Evolutionary conservation across 2,113 vertebrate species (phyloP).

Genomic region (Passer domesticus): DNA sequence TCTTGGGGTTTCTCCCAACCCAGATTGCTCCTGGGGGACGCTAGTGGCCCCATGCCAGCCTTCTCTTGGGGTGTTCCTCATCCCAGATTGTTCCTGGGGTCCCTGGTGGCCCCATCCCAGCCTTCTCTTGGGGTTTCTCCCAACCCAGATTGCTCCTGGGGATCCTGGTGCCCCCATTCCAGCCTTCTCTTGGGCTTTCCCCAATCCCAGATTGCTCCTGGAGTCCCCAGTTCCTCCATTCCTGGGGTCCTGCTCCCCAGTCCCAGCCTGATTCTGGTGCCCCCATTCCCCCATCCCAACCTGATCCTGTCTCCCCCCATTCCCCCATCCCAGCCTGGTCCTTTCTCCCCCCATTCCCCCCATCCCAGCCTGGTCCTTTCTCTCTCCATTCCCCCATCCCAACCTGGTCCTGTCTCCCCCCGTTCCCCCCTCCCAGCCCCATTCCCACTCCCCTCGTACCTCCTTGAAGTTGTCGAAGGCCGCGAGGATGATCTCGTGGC

Average conservation of each 20-base stretch:
- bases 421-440: neutral
- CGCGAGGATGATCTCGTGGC: constrained; percentile 96
- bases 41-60: too few relatives aligned
- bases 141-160: neutral
- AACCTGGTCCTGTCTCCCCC: neutral
- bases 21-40: neutral
- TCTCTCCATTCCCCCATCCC: too few relatives aligned
- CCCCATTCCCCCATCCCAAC: too few relatives aligned
- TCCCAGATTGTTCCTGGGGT: neutral
- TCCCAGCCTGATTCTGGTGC: neutral
- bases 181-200: neutral
- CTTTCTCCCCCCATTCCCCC: too few relatives aligned
- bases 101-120: neutral
- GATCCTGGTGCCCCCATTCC: too few relatives aligned
- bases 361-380: too few relatives aligned
- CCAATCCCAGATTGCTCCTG: neutral
- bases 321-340: too few relatives aligned
- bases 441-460: constrained; percentile 62
- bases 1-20: neutral
- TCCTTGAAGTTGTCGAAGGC: constrained; percentile 99
- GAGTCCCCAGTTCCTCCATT: neutral
- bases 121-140: neutral
- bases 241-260: accelerated
- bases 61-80: neutral
- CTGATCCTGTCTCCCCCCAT: too few relatives aligned